Evolutionary conservation across 2,888 invertebrate genomes (phyloP).

Genomic region (Eupelmus urozonus): DNA sequence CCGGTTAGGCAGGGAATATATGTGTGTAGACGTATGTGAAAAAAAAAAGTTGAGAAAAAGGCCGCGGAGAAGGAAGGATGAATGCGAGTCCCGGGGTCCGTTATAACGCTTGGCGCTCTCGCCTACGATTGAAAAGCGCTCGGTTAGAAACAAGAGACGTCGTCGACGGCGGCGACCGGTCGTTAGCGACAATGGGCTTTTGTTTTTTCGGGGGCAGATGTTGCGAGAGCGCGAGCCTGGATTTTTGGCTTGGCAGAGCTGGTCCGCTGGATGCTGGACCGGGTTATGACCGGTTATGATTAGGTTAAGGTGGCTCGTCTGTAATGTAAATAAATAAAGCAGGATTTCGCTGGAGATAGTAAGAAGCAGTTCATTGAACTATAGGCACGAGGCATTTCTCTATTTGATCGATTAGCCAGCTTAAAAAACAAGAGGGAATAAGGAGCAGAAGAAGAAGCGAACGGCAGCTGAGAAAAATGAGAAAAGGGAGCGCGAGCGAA

Average conservation of each 20-base stretch:
- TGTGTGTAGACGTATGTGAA: slow-evolving; percentile 38
- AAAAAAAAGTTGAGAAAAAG: slow-evolving; percentile 60
- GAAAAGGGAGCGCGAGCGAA: slow-evolving; percentile 6
- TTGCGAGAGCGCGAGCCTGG: slow-evolving; percentile 60
- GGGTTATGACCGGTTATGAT: no score
- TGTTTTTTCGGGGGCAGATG: slow-evolving; percentile 78
- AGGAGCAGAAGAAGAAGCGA: background rate
- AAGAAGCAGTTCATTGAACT: no score
- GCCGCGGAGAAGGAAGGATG: slow-evolving; percentile 18
- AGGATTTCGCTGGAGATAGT: no score
- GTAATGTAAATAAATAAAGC: no score
- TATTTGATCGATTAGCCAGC: slow-evolving; percentile 48
- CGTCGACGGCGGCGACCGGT: slow-evolving; percentile 70
- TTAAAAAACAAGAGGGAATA: background rate
- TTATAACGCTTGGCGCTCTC: slow-evolving; percentile 67
- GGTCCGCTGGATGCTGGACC: no score
- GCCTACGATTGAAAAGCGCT: slow-evolving; percentile 77
- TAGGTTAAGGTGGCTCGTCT: no score
- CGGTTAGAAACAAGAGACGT: slow-evolving; percentile 78
- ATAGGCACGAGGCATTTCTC: background rate
- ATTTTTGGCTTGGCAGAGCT: no score
- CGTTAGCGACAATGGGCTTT: slow-evolving; percentile 78
- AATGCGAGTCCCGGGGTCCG: slow-evolving; percentile 68
- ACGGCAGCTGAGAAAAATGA: background rate
- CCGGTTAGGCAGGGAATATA: background rate